These are phyloP conservation scores for Parus major DNA, from an alignment of 2,113 vertebrate genomes.

Conservation along the genomic window DNA sequence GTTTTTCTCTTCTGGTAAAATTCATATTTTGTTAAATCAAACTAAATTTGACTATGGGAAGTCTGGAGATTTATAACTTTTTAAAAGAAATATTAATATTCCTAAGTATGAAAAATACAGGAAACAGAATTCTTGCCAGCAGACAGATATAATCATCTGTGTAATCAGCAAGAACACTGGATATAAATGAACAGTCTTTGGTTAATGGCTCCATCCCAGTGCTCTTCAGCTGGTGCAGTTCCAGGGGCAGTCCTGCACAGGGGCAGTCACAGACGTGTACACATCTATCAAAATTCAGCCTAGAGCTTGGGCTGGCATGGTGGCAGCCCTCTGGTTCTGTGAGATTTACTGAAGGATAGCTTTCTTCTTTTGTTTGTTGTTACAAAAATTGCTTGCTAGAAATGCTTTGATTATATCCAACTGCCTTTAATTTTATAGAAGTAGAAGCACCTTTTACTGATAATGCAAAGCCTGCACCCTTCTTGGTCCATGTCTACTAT, in stretches of 20 bases:
- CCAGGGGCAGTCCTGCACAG: neutral
- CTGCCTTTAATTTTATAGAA: neutral
- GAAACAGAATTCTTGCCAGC: neutral
- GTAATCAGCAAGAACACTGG: neutral
- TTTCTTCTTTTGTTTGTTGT: neutral
- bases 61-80: neutral
- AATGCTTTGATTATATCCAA: neutral
- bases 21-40: neutral
- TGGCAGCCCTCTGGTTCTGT: neutral
- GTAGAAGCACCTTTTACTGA: neutral
- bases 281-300: neutral
- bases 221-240: neutral
- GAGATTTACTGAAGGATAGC: neutral
- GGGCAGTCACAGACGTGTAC: neutral
- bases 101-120: neutral
- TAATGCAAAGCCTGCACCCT: neutral
- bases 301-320: neutral
- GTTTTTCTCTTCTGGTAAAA: neutral
- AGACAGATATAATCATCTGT: neutral
- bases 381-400: neutral
- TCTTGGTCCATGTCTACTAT: neutral
- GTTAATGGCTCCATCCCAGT: neutral
- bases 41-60: neutral
- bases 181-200: neutral
- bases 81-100: neutral